phyloP scores from a whole-genome alignment of 2,113 vertebrate genomes.

The Zosterops lateralis region DNA sequence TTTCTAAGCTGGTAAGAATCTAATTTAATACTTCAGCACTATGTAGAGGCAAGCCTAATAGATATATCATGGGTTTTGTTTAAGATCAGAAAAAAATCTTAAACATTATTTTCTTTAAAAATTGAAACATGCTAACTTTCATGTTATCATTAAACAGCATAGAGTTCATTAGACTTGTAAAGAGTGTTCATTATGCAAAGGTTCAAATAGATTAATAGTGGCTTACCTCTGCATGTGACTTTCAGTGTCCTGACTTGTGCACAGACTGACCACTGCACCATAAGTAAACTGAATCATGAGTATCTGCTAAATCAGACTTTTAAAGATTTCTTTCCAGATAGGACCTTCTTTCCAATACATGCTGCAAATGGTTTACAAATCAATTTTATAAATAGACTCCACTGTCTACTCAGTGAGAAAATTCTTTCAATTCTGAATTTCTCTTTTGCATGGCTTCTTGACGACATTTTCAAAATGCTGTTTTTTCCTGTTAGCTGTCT shows the following conservation, averaged over 20 bases:
- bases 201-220: background rate
- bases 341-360: background rate
- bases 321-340: background rate
- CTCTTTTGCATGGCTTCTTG: background rate
- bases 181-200: background rate
- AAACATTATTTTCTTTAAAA: background rate
- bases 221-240: background rate
- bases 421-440: background rate
- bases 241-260: background rate
- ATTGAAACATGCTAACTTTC: background rate
- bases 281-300: background rate
- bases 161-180: background rate
- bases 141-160: background rate
- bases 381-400: background rate
- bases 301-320: background rate
- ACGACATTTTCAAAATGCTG: background rate
- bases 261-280: background rate
- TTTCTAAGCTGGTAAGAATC: conserved; percentile 77
- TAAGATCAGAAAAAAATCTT: background rate
- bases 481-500: background rate
- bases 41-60: background rate
- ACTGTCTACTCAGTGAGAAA: background rate
- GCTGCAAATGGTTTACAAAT: background rate
- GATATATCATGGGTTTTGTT: background rate
- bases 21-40: background rate